Evolutionary conservation across 2,113 vertebrate genomes (phyloP).

Genomic region (Ancistrus triradiatus): DNA sequence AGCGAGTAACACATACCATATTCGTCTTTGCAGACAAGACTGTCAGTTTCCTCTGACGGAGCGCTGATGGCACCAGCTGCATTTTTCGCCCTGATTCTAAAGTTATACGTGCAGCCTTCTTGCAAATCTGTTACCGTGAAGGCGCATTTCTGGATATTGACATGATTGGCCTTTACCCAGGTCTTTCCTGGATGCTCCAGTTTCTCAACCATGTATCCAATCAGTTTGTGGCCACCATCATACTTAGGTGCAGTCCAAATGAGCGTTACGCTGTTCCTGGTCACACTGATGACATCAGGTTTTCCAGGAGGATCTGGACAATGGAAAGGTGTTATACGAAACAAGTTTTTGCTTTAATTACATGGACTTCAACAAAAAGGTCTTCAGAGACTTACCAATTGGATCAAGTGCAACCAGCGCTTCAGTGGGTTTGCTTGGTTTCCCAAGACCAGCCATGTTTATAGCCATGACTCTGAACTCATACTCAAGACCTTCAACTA

Average conservation of each 20-base stretch:
- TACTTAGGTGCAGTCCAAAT: slow-evolving; percentile 96
- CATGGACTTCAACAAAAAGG: background rate
- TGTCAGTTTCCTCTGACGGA: slow-evolving; percentile 86
- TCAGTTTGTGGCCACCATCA: slow-evolving; percentile 92
- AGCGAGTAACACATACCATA: slow-evolving; percentile 77
- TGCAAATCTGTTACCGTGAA: slow-evolving; percentile 88
- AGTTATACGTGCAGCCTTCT: slow-evolving; percentile 88
- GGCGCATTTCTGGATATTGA: slow-evolving; percentile 91
- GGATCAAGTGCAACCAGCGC: slow-evolving; percentile 91
- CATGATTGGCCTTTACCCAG: slow-evolving; percentile 94
- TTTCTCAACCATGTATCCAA: slow-evolving; percentile 93
- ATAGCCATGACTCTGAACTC: slow-evolving; percentile 98
- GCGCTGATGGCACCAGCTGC: slow-evolving; percentile 88
- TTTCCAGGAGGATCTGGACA: slow-evolving; percentile 92
- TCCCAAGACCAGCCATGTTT: slow-evolving; percentile 91
- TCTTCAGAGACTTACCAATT: slow-evolving; percentile 77
- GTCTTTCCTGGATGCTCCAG: slow-evolving; percentile 83
- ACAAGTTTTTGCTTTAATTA: background rate
- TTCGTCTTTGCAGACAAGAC: slow-evolving; percentile 91
- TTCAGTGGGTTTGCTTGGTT: slow-evolving; percentile 87
- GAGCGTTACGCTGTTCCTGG: slow-evolving; percentile 87
- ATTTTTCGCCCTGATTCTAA: slow-evolving; percentile 95
- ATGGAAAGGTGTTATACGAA: slow-evolving; percentile 16
- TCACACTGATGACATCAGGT: slow-evolving; percentile 92
- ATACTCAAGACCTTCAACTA: slow-evolving; percentile 95